Base-by-base conservation (phyloP, 1,140 invertebrate species). In the Musca vetustissima region DNA sequence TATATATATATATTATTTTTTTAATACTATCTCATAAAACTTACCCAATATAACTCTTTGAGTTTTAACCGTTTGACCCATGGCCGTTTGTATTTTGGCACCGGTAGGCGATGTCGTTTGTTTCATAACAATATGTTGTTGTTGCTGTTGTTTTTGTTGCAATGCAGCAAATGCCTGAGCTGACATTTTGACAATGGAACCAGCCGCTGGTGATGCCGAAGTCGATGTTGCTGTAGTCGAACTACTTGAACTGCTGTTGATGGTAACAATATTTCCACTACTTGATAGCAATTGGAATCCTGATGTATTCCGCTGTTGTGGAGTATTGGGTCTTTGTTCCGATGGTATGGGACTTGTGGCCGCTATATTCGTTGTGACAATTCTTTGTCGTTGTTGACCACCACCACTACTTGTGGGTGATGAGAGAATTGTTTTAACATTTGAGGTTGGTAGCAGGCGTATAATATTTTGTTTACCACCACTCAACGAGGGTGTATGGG, bases 101-200 rank as follows among this genome's bases (percentile, higher is more conserved):
- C 57, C 57, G 8, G 49, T 67, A 79, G 73, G 11, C 74, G 71
- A 64, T 85, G 83, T 66, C 84, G 84, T 64, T 83, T 83, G 21
- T 47, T 70, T 70, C 11, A 70, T 65, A 50, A 70, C 28, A 53
- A 70, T 53, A 61, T 70, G 57, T 9, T 55, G 53, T 61, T 61
- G 55, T 13, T 55, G 53, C 24, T 57, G 68, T 55, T 69, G 68
- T 24, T 78, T 77, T 67, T 80, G 80, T 32, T 81, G 79, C 13
- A 79, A 69, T 2, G 72, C 71, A 13, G 76, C 75, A 64, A 82
- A 80, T 28, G 77, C 75, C 36, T 80, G 78, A 1, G 79, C 74
- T 2, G 79, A 80, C 79, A 81, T 81, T 70, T 77, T 78, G 0
- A 80, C 72, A 59, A 81, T 76, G 15, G 66, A 55, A 15, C 78